Evolutionary conservation across 2,113 vertebrate genomes (phyloP), one percentile per base, ranked within the genome.

Genomic region (Morone chrysops): DNA sequence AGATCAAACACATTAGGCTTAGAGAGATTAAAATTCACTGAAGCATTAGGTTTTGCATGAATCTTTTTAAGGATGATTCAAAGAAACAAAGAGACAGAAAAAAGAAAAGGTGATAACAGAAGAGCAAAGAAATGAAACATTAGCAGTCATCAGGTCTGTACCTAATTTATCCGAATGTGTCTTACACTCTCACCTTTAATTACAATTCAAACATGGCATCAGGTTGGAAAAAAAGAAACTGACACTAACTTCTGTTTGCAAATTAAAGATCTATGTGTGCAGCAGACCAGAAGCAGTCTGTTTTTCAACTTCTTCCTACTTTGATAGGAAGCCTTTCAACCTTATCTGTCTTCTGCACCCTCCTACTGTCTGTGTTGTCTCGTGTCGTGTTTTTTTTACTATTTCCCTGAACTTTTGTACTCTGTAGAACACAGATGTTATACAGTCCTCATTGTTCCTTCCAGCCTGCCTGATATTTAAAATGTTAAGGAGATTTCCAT

Each of bases 401-500:
- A 16, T 22, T 61, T 13, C 74, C 31, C 54, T 73, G 60, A 80
- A 75, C 11, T 43, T 80, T 85, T 50, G n/a, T 22, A 6, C 62
- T 54, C 62, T 51, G 47, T 40, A 41, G 74, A 17, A 31, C 68
- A 54, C 67, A 66, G 75, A 78, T 71, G 70, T 68, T 72, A 8
- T 2, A 25, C 25, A 38, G 51, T 17, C 50, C 50, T 50, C 13
- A 74, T 38, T 6, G 11, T 51, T 79, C 56, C 47, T 36, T 75
- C 45, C 43, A 59, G 51, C 50, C 70, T 66, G 38, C 70, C 45
- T 66, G 80, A 73, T 83, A 53, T 87, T 88, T 78, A 31, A 83
- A 76, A 75, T 38, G 69, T 73, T 56, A 31, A 41, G 47, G 71
- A 81, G 61, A 80, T 80, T 88, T 80, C 76, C 82, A 78, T 71